Base-by-base conservation (phyloP, 2,888 invertebrate genomes). In the Odiellus spinosus region DNA sequence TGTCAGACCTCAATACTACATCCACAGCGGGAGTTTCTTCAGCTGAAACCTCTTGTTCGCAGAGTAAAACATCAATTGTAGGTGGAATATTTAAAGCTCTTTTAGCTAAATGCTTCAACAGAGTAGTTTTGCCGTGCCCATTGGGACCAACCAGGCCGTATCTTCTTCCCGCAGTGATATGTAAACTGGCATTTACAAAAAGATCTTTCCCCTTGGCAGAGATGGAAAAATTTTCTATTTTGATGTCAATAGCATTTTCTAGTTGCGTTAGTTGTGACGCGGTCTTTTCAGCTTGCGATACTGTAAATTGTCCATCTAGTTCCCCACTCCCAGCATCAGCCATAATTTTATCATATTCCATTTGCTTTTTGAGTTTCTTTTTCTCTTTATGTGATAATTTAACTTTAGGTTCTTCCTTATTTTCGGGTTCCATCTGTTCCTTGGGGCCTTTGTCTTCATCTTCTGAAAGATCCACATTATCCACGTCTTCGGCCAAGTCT, bases 141-240 rank as follows among this genome's bases (percentile, higher is more conserved):
- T 98, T 98, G 1, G 98, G 98, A 19, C 98, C 98, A 2, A 99
- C 96, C 4, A 98, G 72, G 60, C 98, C 98, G 67, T 99, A 99
- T 58, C 90, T 77, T 40, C 96, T 76, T 0, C 93, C 90, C 60
- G 82, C 77, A 0, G 95, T 91, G 57, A 99, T 93, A 44, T 87
- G 70, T 32, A 99, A 70, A 64, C 79, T 86, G 0, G 98, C 95
- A 66, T 98, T 96, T 32, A 90, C 82, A 66, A 99, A 96, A 40
- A 98, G 72, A 63, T 95, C 90, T 60, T 98, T 90, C 47, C 98
- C 98, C 66, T 90, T 85, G 0, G 98, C 98, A 17, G 88, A 78
- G 58, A 99, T 98, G 49, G 90, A 90, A 64, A 98, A 98, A 67
- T 90, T 93, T 62, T 98, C 96, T 21, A 72, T 85, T 74, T 96